These are phyloP conservation scores for Acleris laterana DNA, from an alignment of 2,888 invertebrate species.

Conservation along the genomic window DNA sequence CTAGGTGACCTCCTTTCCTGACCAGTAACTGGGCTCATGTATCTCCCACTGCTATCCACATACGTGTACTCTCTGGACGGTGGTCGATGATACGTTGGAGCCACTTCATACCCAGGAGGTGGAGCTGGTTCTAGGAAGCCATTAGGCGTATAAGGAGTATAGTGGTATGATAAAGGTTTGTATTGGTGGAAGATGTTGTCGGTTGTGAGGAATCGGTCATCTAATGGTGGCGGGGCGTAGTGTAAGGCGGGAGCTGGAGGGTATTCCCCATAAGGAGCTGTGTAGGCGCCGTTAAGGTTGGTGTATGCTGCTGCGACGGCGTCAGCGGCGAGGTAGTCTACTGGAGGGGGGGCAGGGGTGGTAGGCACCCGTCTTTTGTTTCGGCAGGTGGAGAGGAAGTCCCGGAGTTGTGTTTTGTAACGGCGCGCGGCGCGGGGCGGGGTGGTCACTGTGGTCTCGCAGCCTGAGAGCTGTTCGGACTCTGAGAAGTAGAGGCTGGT, in stretches of 20 bases:
- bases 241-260: constrained; percentile 88
- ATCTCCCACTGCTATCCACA: constrained; percentile 82
- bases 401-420: constrained; percentile 96
- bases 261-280: constrained; percentile 90
- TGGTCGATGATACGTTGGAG: constrained; percentile 87
- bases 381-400: constrained; percentile 96
- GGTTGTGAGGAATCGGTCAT: constrained; percentile 90
- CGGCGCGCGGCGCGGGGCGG: constrained; percentile 93
- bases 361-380: constrained; percentile 88
- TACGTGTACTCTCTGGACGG: constrained; percentile 84
- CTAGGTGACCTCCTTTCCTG: constrained; percentile 87
- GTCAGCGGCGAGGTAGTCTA: constrained; percentile 88
- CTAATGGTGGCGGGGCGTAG: constrained; percentile 86
- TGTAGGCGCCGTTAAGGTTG: constrained; percentile 91
- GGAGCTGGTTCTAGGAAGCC: constrained; percentile 92
- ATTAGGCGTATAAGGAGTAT: constrained; percentile 90
- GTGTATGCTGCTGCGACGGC: constrained; percentile 92
- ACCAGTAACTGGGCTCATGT: constrained; percentile 86
- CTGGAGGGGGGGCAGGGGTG: constrained; percentile 86
- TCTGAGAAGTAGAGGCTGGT: constrained; percentile 96
- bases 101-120: constrained; percentile 83
- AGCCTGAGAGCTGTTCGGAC: constrained; percentile 89
- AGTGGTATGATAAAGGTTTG: constrained; percentile 93
- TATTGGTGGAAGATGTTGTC: constrained; percentile 96
- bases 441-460: constrained; percentile 85